Percentiles rank a stretch among this genome's conserved stretches.
Conservation (phyloP, 2,888 invertebrate genomes). For the Drosophila acutilabella region DNA sequence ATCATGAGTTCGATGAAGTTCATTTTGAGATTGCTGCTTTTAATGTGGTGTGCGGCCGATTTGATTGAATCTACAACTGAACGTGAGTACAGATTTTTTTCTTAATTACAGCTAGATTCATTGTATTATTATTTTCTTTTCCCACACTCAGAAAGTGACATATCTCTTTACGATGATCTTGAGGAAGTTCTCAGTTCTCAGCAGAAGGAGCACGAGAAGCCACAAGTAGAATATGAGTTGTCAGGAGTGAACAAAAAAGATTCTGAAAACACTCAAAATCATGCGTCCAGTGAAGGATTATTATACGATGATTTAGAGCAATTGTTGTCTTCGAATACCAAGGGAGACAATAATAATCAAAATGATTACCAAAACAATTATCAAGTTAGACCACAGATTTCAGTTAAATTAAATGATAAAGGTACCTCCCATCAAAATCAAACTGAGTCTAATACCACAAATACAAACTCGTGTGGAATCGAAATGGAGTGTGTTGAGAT, state of each 20-base stretch:
- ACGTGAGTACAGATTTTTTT: not conserved
- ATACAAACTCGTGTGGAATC: constrained; percentile 6
- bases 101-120: no score
- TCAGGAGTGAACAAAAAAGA: no score
- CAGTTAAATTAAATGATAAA: no score
- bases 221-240: no score
- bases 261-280: no score
- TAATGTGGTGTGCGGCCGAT: not conserved
- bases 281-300: no score
- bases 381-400: not conserved
- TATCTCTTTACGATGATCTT: not conserved
- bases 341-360: not conserved
- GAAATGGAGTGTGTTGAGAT: constrained; percentile 26
- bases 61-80: not conserved
- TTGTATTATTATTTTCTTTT: no score
- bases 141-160: no score
- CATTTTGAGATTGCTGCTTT: constrained; percentile 1
- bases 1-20: constrained; percentile 1
- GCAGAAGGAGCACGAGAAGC: no score
- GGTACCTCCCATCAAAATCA: no score
- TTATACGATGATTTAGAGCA: no score
- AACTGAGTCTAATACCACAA: not conserved
- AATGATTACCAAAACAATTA: not conserved
- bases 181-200: not conserved
- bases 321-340: no score